Evolutionary conservation across 2,113 vertebrate genomes (phyloP).

Genomic region (Coryphaenoides rupestris): DNA sequence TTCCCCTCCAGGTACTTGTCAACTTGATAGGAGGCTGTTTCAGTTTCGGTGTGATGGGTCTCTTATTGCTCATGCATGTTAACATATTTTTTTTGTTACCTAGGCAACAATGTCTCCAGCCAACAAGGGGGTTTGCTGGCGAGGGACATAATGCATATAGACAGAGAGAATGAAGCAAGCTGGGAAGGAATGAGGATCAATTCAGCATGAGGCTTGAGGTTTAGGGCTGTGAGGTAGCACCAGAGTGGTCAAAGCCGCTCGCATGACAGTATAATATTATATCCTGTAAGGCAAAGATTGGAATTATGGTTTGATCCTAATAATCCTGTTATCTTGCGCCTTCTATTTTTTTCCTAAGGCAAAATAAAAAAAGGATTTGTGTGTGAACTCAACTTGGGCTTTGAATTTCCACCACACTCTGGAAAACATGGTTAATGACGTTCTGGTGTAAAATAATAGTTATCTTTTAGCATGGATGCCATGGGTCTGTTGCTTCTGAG

Average conservation of each 20-base stretch:
- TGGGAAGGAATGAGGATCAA: slow-evolving; percentile 32
- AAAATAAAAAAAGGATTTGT: slow-evolving; percentile 20
- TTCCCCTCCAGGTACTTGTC: slow-evolving; percentile 21
- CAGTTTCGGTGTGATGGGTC: slow-evolving; percentile 22
- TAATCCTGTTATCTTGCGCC: slow-evolving; percentile 56
- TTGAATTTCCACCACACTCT: slow-evolving; percentile 38
- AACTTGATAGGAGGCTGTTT: slow-evolving; percentile 45
- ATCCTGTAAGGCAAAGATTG: slow-evolving; percentile 44
- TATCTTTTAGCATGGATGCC: slow-evolving; percentile 44
- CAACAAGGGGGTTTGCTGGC: slow-evolving; percentile 53
- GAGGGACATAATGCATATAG: slow-evolving; percentile 30
- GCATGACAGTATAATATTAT: slow-evolving; percentile 33
- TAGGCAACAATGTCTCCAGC: slow-evolving; percentile 59
- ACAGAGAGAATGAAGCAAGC: slow-evolving; percentile 28
- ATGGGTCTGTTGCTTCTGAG: slow-evolving; percentile 31
- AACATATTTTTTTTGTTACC: slow-evolving; percentile 59
- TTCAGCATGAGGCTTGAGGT: slow-evolving; percentile 31
- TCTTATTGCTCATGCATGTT: slow-evolving; percentile 40
- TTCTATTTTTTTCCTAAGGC: slow-evolving; percentile 43
- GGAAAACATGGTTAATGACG: slow-evolving; percentile 39
- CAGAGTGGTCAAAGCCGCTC: slow-evolving; percentile 21
- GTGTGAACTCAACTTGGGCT: slow-evolving; percentile 23
- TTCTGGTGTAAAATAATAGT: slow-evolving; percentile 28
- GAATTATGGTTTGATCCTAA: slow-evolving; percentile 51
- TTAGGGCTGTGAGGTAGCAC: slow-evolving; percentile 43